These are phyloP conservation scores for Dolomedes plantarius DNA, from an alignment of 2,888 invertebrate species.

Conservation along the genomic window DNA sequence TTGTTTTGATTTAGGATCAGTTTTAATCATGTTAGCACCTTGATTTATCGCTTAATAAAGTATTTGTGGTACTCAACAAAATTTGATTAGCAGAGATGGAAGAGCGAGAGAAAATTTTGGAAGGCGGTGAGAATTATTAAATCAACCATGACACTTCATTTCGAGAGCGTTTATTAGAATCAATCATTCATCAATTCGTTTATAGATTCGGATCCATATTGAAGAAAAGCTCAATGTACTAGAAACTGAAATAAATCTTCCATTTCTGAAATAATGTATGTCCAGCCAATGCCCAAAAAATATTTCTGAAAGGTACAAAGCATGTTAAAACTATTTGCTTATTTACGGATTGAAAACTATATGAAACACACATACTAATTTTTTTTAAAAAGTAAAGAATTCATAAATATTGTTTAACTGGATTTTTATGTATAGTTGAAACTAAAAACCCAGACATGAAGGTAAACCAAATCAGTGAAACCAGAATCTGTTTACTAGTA, in stretches of 20 bases:
- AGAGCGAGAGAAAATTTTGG: neutral
- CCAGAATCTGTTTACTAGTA: too few relatives aligned
- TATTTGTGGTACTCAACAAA: neutral
- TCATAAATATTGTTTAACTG: too few relatives aligned
- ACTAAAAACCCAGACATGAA: too few relatives aligned
- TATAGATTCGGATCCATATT: neutral
- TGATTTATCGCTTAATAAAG: constrained; percentile 8
- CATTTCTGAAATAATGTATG: too few relatives aligned
- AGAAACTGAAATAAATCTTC: neutral
- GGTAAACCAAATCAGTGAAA: too few relatives aligned
- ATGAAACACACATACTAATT: too few relatives aligned
- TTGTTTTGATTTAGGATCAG: neutral
- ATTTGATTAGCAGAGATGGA: neutral
- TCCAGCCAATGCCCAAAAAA: too few relatives aligned
- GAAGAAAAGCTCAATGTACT: neutral
- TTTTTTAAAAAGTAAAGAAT: too few relatives aligned
- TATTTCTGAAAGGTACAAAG: too few relatives aligned
- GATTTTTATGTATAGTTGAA: too few relatives aligned
- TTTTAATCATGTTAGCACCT: neutral
- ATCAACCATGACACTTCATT: neutral
- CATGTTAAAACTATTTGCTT: too few relatives aligned
- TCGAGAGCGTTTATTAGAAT: neutral
- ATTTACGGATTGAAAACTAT: too few relatives aligned
- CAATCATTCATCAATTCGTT: neutral
- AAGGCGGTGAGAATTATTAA: neutral